phyloP scores from a whole-genome alignment of 2,113 vertebrate species.

The Chinchilla lanigera region DNA sequence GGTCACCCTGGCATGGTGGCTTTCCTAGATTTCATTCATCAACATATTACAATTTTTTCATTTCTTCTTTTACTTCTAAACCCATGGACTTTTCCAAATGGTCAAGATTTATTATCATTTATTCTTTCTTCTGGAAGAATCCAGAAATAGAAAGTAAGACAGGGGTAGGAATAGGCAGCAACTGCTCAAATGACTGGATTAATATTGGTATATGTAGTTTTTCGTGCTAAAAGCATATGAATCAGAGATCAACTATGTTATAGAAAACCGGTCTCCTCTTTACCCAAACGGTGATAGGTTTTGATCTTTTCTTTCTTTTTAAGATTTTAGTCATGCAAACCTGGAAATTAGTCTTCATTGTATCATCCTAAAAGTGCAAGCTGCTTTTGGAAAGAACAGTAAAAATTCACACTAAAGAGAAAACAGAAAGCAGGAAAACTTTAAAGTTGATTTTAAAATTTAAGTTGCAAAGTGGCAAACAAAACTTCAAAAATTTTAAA shows the following conservation, averaged over 20 bases:
- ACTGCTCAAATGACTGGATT: not conserved
- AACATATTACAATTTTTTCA: not conserved
- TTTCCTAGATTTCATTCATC: not conserved
- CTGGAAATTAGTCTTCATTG: not conserved
- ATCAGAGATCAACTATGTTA: not conserved
- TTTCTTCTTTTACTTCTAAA: slow-evolving; percentile 34
- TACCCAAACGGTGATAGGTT: not conserved
- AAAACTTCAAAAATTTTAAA: slow-evolving; percentile 62
- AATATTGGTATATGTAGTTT: not conserved
- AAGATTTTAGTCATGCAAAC: slow-evolving; percentile 19
- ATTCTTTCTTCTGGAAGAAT: slow-evolving; percentile 9
- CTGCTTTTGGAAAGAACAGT: slow-evolving; percentile 62
- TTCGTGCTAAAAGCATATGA: not conserved
- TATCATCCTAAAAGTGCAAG: slow-evolving; percentile 35
- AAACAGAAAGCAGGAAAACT: slow-evolving; percentile 53
- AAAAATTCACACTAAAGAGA: slow-evolving; percentile 56
- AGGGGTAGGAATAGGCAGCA: not conserved
- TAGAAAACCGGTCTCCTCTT: slow-evolving; percentile 37
- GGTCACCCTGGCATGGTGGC: not conserved
- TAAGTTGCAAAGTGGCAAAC: slow-evolving; percentile 68
- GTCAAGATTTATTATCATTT: not conserved
- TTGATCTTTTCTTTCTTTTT: not conserved
- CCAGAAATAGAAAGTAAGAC: not conserved
- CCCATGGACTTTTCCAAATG: not conserved
- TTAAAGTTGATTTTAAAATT: slow-evolving; percentile 66